Evolutionary conservation across 2,797 vertebrate genomes (phyloP), one percentile per base, ranked within the genome.

Genomic region (Varecia variegata): DNA sequence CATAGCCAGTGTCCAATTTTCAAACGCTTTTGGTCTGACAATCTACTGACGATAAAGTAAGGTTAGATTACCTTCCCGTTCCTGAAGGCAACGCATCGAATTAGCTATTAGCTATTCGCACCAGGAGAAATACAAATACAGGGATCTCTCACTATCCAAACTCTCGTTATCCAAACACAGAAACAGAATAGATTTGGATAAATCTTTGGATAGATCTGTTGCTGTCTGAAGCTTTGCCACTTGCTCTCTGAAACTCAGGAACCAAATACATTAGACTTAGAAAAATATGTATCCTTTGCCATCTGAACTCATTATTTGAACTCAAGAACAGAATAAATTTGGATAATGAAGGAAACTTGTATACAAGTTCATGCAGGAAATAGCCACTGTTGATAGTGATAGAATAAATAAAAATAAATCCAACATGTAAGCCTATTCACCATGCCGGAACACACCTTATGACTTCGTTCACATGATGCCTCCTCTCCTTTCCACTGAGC

Each of bases 381-480:
- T 45, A 90, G 54, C 40, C 47, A 90, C 15, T 92, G 45, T 74
- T 82, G 68, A 62, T 52, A 47, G 65, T 68, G 47, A 90, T 2
- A 90, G 77, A 83, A 81, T 85, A 43, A 95, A 87, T 80, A 92
- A 60, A 93, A 96, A 90, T 43, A 95, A 94, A 94, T n/a, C 27
- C 3, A 90, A 47, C 67, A 77, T 2, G 5, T 80, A 56, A 88
- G 38, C 74, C 54, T 82, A 60, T 27, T 54, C 32, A 68, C n/a
- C 87, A 90, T 18, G 23, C 21, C 80, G 43, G 50, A 93, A 73
- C 50, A 73, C 12, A 70, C 35, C 73, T 95, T 77, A 38, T 35
- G 86, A 88, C 38, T 88, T 58, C n/a, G 43, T 62, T 65, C 2
- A 0, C 56, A 93, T 65, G n/a, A 56, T 45, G 9, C 20, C 27